A percentile compares a stretch with the other conserved stretches of the same genome.
These are phyloP conservation scores for Cryptotis parvus DNA, from an alignment of 2,113 vertebrate species.

Conservation along the genomic window DNA sequence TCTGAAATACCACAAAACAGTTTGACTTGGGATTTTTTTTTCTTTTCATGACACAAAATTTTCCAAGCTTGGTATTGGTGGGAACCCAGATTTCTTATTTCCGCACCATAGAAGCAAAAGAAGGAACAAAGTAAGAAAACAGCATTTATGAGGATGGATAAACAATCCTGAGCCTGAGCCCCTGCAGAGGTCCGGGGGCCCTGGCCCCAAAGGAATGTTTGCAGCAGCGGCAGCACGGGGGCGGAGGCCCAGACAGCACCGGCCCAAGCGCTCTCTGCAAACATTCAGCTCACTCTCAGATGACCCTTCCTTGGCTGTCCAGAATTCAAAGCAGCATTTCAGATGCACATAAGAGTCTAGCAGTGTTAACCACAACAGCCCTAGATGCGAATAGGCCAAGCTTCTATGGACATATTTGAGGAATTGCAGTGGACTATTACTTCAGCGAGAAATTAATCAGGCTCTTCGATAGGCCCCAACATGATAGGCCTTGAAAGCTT, in stretches of 20 bases:
- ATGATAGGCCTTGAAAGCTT: neutral
- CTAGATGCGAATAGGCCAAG: neutral
- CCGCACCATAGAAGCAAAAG: neutral
- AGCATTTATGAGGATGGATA: neutral
- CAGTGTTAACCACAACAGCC: neutral
- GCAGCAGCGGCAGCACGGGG: too few species aligned
- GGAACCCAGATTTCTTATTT: conserved; percentile 48
- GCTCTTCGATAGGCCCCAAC: neutral
- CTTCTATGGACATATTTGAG: neutral
- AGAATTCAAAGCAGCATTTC: neutral
- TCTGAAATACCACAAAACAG: conserved; percentile 43
- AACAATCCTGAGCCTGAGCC: rapidly evolving
- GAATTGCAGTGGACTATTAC: too few species aligned
- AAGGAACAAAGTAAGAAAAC: neutral
- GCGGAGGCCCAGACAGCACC: too few species aligned
- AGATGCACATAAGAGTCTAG: neutral
- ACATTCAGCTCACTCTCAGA: neutral
- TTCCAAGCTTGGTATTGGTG: neutral
- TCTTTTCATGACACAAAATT: conserved; percentile 41
- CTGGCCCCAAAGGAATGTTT: too few species aligned
- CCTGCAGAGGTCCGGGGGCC: too few species aligned
- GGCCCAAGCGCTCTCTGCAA: neutral
- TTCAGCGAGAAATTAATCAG: neutral
- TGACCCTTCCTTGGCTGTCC: neutral
- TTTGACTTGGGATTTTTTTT: conserved; percentile 45